Evolutionary conservation across 30 jellyfish, hydroid and myxozoan species (phyloP), one percentile per base, ranked within the genome.

Genomic region (Hydractinia symbiolongicarpus): DNA sequence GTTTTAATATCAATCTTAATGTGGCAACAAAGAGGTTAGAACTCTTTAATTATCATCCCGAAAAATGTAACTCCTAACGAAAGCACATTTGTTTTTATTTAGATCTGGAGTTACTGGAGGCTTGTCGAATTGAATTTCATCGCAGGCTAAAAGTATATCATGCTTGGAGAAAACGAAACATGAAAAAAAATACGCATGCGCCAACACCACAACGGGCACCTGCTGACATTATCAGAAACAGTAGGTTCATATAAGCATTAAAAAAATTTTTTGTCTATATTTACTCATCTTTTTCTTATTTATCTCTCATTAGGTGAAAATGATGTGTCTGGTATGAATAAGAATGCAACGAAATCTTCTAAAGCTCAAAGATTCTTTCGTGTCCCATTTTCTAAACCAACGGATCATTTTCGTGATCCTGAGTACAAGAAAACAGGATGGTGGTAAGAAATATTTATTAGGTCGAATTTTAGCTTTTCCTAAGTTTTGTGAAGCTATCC

Each of bases 151-250:
- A 91, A 77, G 98, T 91, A 20, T 91, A 91, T 56, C 98, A 91
- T 72, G 98, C 95, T 19, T 91, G 98, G 98, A 95, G 98, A 13
- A 91, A 91, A 79, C 79, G 95, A 86, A 91, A 91, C 60, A 79
- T 66, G 66, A 88, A 91, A 64, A 86, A 84, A 58, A 86, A 78
- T 55, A 55, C 84, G 17, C 30, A 79, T 9, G 77, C 94, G 40
- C 86, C 89, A n/a, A 71, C 86, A 4, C 87, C 94, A 15, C 98
- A 91, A 74, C 84, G 98, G 52, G 98, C 98, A 61, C 98, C 98
- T 1, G 96, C 83, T 14, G 98, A 91, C 60, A 88, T 91, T 55
- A 86, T 91, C 69, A 79, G 88, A 55, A 87, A 91, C 55, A 84
- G 97, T 90, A 66, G 7, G 88, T 77, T 14, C 5, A 71, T 72